phyloP scores from a whole-genome alignment of 2,113 vertebrate genomes.

The Oryzias melastigma region DNA sequence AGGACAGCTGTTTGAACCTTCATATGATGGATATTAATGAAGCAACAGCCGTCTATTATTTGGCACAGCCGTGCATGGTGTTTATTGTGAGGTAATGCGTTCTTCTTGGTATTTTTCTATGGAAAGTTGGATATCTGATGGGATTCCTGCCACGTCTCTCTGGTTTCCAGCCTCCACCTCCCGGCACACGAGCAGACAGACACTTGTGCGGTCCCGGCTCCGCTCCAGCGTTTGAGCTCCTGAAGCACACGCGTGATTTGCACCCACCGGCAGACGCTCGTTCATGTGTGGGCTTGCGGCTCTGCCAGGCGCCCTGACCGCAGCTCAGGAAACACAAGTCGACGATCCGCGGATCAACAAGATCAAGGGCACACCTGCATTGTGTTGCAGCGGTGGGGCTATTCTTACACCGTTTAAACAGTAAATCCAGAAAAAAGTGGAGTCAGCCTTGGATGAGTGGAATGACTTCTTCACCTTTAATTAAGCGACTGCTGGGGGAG shows the following conservation, averaged over 20 bases:
- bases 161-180: slow-evolving; percentile 8
- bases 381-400: slow-evolving; percentile 19
- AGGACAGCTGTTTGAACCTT: background rate
- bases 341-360: slow-evolving; percentile 19
- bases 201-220: slow-evolving; percentile 56
- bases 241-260: slow-evolving; percentile 75
- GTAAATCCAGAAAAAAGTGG: background rate
- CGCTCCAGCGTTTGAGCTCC: slow-evolving; percentile 66
- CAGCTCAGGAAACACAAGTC: slow-evolving; percentile 32
- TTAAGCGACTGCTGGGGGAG: slow-evolving; percentile 28
- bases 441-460: background rate
- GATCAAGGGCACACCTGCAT: slow-evolving; percentile 20
- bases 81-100: slow-evolving; percentile 17
- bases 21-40: background rate
- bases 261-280: slow-evolving; percentile 42
- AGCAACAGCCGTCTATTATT: background rate
- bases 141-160: slow-evolving; percentile 29
- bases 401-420: background rate
- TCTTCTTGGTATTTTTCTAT: slow-evolving; percentile 8
- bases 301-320: slow-evolving; percentile 41
- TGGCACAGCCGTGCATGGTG: slow-evolving; percentile 4
- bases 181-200: slow-evolving; percentile 19
- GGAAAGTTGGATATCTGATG: slow-evolving; percentile 45
- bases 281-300: slow-evolving; percentile 74
- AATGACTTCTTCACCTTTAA: slow-evolving; percentile 21